Base-by-base conservation (phyloP, 2,113 vertebrate species). In the Phyllostomus hastatus region DNA sequence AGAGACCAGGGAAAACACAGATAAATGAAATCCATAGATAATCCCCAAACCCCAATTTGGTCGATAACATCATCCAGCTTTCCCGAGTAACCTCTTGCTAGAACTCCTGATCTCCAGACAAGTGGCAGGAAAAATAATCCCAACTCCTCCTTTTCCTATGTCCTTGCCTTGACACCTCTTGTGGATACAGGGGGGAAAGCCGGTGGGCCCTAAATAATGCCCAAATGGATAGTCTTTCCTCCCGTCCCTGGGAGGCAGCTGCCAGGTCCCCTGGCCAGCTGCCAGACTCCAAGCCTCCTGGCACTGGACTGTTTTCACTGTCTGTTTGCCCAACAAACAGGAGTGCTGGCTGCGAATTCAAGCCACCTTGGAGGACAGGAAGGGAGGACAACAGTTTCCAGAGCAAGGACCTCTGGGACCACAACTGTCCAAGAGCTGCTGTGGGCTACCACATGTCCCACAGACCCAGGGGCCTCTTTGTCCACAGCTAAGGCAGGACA, bases 11-110 rank as follows among this genome's bases (percentile, higher is more conserved):
- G 94, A 75, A 95, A 91, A 95, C 95, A 96, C 87, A 97, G 96
- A 97, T 95, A 97, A 97, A 98, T 97, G 97, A 97, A 97, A 98
- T 97, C 92, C 95, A 97, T 94, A 97, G 96, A 97, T 97, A 97
- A 97, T 97, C 96, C 97, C 97, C 95, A 92, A 97, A 97, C 97
- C 97, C 96, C 97, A 94, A 70, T 97, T 96, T 97, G 97, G 92
- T 97, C 92, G 48, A 96, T 97, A 95, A 95, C 85, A 92, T 96
- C 96, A 94, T 90, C 88, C 81, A 59, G 88, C 76, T 88, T 97
- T 66, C 94, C 95, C 85, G 81, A 94, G 93, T 96, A 90, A 95
- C 92, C 92, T 97, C 96, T 98, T 50, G 72, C 96, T 88, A 93
- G 94, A 88, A 84, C 76, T 84, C 59, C 57, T 46, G 96, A 61